phyloP scores from a whole-genome alignment of 2,113 vertebrate species.

The Eclectus roratus region DNA sequence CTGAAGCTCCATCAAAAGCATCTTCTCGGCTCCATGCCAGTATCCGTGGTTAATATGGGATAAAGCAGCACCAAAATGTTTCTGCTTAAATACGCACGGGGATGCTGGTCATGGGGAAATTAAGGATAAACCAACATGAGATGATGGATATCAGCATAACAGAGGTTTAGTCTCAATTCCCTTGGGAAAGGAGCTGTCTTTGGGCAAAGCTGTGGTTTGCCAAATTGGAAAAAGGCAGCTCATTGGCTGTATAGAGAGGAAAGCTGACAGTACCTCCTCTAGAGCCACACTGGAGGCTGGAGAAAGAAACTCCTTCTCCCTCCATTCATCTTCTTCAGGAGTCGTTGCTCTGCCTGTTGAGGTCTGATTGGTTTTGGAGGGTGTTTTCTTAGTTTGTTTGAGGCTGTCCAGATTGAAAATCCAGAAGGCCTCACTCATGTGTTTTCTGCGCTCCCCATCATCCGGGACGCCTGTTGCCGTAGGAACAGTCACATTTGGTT shows the following conservation, averaged over 20 bases:
- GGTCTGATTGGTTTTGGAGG: not conserved
- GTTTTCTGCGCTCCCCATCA: not conserved
- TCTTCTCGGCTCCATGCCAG: fast-evolving
- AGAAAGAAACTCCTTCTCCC: not conserved
- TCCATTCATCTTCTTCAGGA: not conserved
- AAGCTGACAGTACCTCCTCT: not conserved
- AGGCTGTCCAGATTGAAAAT: not conserved
- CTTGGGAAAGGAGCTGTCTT: not conserved
- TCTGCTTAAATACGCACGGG: fast-evolving
- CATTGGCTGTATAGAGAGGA: not conserved
- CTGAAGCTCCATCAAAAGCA: not conserved
- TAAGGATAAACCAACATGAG: fast-evolving
- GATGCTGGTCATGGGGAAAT: not conserved
- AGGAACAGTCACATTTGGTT: slow-evolving; percentile 12
- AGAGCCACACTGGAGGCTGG: not conserved
- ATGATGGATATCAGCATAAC: not conserved
- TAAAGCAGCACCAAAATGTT: not conserved
- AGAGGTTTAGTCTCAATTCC: not conserved
- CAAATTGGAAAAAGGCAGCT: not conserved
- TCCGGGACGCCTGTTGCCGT: not conserved
- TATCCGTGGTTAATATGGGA: not conserved
- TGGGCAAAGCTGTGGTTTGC: not conserved
- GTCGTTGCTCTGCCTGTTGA: not conserved
- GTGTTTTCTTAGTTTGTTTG: not conserved
- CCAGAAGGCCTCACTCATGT: not conserved